Evolutionary conservation across 2,113 vertebrate genomes (phyloP), one percentile per base, ranked within the genome.

Genomic region (Mesoclemmys tuberculata): DNA sequence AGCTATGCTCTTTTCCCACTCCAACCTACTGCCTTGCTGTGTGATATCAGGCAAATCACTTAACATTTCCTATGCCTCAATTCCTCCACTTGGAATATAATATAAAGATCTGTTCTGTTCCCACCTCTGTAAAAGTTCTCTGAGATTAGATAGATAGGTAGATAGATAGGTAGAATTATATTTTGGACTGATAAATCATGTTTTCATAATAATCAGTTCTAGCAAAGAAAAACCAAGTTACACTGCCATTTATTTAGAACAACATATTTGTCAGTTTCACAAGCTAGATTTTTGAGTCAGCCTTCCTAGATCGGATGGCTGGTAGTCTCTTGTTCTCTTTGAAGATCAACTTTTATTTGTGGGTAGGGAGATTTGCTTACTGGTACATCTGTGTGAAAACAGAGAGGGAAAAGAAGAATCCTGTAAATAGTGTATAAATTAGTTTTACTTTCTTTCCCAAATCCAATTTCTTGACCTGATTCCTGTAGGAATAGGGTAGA

Each of bases 91-190:
- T 35, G 77, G n/a, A 35, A 80, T 14, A 0, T 82, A 97, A 96
- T 74, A 95, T 93, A 91, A 89, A 80, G 81, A 91, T 89, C 93
- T 91, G 87, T 86, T 81, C 91, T 93, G 83, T 86, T 91, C 92
- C 82, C 82, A 88, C 8, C 13, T 86, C 84, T 38, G 35, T 0
- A 0, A 93, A 92, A 91, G 31, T 29, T 24, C 16, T n/a, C 55
- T 93, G 93, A 92, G 38, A 79, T 85, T 79, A 87, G 26, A 49
- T 38, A 27, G 77, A 49, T 49, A 49, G 48, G 11, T 49, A 49
- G 88, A 90, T 48, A 35, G 91, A 81, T 54, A 7, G 46, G 8
- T 8, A 46, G 46, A 14, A 90, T 97, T 88, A 35, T 85, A 71
- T 85, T 5, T 14, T 64, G 82, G 26, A 79, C 54, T 13, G 18